Evolutionary conservation across 1,140 invertebrate species (phyloP).

Genomic region (Drosophila grimshawi): DNA sequence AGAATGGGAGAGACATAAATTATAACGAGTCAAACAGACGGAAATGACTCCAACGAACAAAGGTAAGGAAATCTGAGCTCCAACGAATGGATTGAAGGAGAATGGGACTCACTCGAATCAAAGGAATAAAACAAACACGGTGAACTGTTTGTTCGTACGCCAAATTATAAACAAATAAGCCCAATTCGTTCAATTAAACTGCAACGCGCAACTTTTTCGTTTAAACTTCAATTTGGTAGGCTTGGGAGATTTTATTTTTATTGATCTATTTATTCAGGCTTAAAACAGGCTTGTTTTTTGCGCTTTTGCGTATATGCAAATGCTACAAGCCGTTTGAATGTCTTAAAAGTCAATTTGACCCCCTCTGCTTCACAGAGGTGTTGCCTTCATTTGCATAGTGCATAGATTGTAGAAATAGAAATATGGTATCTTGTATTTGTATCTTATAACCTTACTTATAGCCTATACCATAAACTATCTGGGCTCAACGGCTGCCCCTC

Average conservation of each 20-base stretch:
- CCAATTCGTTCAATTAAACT: background rate
- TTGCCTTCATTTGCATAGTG: constrained; percentile 13
- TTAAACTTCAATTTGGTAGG: background rate
- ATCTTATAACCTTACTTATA: constrained; percentile 4
- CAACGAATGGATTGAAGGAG: background rate
- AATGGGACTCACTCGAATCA: background rate
- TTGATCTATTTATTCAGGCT: background rate
- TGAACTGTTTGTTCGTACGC: background rate
- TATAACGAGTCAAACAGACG: background rate
- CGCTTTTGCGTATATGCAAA: background rate
- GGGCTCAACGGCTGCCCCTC: background rate
- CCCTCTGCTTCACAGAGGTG: background rate
- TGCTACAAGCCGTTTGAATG: constrained; percentile 2
- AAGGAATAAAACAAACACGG: background rate
- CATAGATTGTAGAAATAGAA: background rate
- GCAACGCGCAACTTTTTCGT: background rate
- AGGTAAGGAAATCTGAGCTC: background rate
- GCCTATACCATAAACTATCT: background rate
- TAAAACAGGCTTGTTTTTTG: background rate
- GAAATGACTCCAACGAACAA: background rate
- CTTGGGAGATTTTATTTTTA: background rate
- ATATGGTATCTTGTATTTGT: background rate
- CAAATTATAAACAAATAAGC: background rate
- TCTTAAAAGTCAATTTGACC: constrained; percentile 25
- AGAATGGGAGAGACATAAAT: background rate